Conservation (phyloP, 2,888 invertebrate species). For the Conchocele bisecta region DNA sequence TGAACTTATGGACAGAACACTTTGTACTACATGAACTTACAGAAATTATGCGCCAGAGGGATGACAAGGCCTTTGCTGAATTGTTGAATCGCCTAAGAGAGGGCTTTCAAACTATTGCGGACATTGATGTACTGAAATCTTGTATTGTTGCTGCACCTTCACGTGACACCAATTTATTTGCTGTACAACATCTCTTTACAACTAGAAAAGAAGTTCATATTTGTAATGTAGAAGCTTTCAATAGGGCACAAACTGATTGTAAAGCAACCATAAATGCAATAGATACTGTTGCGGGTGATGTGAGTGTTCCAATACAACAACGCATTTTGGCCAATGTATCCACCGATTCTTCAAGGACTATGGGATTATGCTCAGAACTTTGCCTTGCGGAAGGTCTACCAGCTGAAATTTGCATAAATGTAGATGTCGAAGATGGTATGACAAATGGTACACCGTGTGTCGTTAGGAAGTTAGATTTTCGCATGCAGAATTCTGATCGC, state of each 20-base stretch:
- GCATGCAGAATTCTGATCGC: conserved; percentile 19
- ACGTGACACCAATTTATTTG: neutral
- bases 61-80: conserved; percentile 49
- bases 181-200: too few species aligned
- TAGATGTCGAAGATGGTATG: conserved; percentile 49
- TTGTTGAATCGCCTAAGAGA: conserved; percentile 58
- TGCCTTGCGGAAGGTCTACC: conserved; percentile 26
- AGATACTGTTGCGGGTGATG: conserved; percentile 47
- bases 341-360: conserved; percentile 33
- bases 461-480: conserved; percentile 47
- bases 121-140: conserved; percentile 33
- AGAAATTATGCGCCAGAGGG: conserved; percentile 60
- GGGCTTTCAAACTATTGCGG: conserved; percentile 39
- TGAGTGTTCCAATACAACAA: conserved; percentile 9
- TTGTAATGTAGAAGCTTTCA: too few species aligned
- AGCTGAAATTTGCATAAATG: conserved; percentile 39
- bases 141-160: neutral
- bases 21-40: conserved; percentile 51
- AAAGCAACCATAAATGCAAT: conserved; percentile 25
- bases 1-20: conserved; percentile 51
- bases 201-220: too few species aligned
- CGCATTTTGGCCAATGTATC: conserved; percentile 36
- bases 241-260: too few species aligned
- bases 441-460: conserved; percentile 56
- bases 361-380: conserved; percentile 34